Percentiles rank a stretch among this genome's conserved stretches.
Evolutionary conservation across 2,888 invertebrate species (phyloP).

Genomic region (Cheilosia variabilis): DNA sequence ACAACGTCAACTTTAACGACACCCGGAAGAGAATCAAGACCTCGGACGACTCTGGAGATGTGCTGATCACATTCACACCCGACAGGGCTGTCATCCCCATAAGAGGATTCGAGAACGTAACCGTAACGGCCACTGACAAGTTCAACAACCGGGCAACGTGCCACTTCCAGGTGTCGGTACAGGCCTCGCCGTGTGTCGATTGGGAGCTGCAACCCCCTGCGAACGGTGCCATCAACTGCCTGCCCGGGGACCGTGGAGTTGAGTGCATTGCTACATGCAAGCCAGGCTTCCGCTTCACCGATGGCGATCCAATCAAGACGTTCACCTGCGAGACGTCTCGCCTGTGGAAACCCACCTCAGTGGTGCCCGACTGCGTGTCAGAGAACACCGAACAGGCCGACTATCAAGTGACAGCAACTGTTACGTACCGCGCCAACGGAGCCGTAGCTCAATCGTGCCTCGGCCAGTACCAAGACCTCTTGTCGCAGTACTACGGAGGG

Average conservation of each 20-base stretch:
- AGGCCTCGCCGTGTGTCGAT: conserved; percentile 96
- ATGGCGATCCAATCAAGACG: conserved; percentile 93
- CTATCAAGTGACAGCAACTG: conserved; percentile 94
- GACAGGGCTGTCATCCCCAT: conserved; percentile 93
- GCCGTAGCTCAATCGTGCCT: conserved; percentile 93
- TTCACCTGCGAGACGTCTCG: conserved; percentile 93
- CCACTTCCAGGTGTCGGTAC: conserved; percentile 96
- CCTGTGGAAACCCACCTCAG: conserved; percentile 93
- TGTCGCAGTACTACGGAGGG: conserved; percentile 91
- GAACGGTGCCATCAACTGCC: conserved; percentile 94
- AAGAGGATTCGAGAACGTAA: conserved; percentile 95
- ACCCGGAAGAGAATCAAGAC: conserved; percentile 93
- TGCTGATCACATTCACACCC: conserved; percentile 91
- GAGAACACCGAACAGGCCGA: conserved; percentile 98
- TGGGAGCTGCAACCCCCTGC: conserved; percentile 96
- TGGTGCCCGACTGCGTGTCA: conserved; percentile 97
- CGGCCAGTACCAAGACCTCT: conserved; percentile 92
- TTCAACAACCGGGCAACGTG: conserved; percentile 95
- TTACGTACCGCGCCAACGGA: conserved; percentile 94
- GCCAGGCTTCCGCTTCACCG: conserved; percentile 94
- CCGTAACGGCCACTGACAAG: conserved; percentile 93
- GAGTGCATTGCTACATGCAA: conserved; percentile 96
- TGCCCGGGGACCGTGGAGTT: conserved; percentile 91
- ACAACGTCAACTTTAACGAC: conserved; percentile 95
- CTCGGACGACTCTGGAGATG: conserved; percentile 94